Evolutionary conservation across 1,140 invertebrate genomes (phyloP).

Genomic region (Holcopasites calliopsidis): DNA sequence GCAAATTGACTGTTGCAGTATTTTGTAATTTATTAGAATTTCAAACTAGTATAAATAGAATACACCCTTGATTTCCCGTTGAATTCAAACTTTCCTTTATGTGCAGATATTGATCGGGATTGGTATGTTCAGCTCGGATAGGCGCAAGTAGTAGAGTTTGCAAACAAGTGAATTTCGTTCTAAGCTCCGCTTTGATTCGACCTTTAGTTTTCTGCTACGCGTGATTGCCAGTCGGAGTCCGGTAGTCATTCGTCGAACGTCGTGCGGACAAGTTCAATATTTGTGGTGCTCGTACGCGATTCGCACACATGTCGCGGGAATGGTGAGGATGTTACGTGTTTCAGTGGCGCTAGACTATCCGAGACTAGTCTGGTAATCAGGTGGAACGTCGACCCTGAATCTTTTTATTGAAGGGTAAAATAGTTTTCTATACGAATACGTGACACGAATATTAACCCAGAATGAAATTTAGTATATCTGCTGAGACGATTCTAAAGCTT

Average conservation of each 20-base stretch:
- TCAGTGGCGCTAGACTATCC: conserved; percentile 21
- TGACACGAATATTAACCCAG: not conserved
- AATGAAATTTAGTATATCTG: not conserved
- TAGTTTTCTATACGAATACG: not conserved
- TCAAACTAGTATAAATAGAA: too few species aligned
- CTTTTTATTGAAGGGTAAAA: not conserved
- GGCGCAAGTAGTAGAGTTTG: not conserved
- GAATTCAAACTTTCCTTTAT: too few species aligned
- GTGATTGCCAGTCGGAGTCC: conserved; percentile 32
- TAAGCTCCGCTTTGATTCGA: not conserved
- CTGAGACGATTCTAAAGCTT: too few species aligned
- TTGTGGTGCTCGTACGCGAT: conserved; percentile 60
- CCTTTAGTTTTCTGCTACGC: not conserved
- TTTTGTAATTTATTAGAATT: too few species aligned
- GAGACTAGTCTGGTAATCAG: conserved; percentile 17
- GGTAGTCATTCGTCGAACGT: conserved; percentile 64
- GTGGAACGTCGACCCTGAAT: conserved; percentile 9
- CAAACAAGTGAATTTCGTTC: not conserved
- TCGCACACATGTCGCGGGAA: conserved; percentile 43
- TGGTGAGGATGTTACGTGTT: conserved; percentile 25
- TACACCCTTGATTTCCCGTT: too few species aligned
- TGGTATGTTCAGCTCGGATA: not conserved
- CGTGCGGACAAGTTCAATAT: conserved; percentile 65
- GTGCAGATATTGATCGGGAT: too few species aligned
- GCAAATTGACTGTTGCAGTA: too few species aligned